phyloP scores from a whole-genome alignment of 2,797 vertebrate genomes.

The Amphiprion clarkii region DNA sequence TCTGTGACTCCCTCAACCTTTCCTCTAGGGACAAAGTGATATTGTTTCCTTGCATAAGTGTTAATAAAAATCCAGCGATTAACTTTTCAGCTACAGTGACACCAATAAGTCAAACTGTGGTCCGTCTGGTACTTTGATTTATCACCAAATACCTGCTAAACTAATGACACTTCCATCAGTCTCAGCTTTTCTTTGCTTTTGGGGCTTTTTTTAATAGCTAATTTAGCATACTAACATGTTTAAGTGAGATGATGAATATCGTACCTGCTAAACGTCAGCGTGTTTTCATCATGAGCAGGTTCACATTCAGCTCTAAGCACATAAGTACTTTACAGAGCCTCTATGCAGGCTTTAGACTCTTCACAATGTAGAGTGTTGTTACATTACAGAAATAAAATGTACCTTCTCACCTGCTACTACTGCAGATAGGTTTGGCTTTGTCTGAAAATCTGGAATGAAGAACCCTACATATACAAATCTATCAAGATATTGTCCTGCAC shows the following conservation, averaged over 20 bases:
- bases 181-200: background rate
- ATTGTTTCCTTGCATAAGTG: background rate
- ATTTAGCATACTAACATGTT: background rate
- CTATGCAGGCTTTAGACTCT: too few species aligned
- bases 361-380: too few species aligned
- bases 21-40: background rate
- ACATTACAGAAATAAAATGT: too few species aligned
- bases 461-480: too few species aligned
- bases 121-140: background rate
- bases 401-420: too few species aligned
- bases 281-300: background rate
- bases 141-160: background rate
- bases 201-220: background rate
- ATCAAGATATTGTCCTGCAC: too few species aligned
- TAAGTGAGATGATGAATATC: background rate
- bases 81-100: too few species aligned
- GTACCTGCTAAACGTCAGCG: background rate
- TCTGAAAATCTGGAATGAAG: too few species aligned
- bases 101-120: too few species aligned
- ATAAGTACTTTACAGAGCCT: background rate
- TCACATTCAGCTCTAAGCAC: background rate
- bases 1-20: background rate
- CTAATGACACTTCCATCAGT: background rate
- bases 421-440: too few species aligned
- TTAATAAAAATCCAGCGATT: background rate